Conservation (phyloP, 30 jellyfish, hydroid and myxozoan species). For the Aurelia sp. region DNA sequence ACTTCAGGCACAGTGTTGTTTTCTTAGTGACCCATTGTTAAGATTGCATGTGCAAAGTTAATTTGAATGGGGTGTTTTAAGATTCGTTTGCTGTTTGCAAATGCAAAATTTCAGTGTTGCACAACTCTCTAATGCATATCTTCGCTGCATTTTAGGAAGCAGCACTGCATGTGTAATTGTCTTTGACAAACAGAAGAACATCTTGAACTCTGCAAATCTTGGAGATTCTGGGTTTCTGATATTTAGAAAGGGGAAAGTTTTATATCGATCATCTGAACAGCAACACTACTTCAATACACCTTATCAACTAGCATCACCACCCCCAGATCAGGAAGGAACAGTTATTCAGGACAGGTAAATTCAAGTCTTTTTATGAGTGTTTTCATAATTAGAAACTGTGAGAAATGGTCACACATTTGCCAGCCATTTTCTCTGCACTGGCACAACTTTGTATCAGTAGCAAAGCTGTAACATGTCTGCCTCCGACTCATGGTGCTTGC, state of each 20-base stretch:
- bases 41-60: too few species aligned
- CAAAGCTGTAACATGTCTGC: too few species aligned
- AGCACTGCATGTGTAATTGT: conserved; percentile 89
- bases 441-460: background rate
- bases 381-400: background rate
- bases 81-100: too few species aligned
- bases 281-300: conserved; percentile 88
- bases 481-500: too few species aligned
- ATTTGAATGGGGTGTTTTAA: too few species aligned
- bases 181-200: conserved; percentile 61
- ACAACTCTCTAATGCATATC: too few species aligned
- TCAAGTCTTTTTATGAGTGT: background rate
- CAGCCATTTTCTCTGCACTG: background rate
- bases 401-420: background rate
- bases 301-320: conserved; percentile 80
- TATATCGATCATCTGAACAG: conserved; percentile 66
- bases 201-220: conserved; percentile 69
- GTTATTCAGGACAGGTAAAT: conserved; percentile 82
- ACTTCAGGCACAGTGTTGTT: too few species aligned
- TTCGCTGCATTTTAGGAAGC: conserved; percentile 43
- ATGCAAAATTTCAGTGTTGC: too few species aligned
- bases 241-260: conserved; percentile 55
- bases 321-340: conserved; percentile 81
- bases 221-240: conserved; percentile 86
- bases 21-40: too few species aligned